These are phyloP conservation scores for Andricus curvator DNA, from an alignment of 2,888 invertebrate species.

Conservation along the genomic window DNA sequence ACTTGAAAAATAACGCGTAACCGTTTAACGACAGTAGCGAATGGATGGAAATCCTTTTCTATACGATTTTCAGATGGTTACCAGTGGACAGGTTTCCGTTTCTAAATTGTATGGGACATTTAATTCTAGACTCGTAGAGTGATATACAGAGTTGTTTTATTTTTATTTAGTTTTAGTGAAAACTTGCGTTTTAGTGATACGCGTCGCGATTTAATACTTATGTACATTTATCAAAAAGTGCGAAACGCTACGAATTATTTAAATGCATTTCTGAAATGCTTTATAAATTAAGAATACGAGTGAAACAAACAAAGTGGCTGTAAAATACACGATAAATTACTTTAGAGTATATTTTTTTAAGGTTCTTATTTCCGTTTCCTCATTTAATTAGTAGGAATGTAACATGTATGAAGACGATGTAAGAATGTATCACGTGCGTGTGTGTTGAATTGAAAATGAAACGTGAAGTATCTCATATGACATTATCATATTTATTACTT, in stretches of 20 bases:
- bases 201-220: slow-evolving; percentile 25
- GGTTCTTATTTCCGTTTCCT: slow-evolving; percentile 33
- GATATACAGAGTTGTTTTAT: slow-evolving; percentile 44
- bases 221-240: slow-evolving; percentile 27
- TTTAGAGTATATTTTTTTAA: slow-evolving; percentile 36
- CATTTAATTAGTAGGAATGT: slow-evolving; percentile 1
- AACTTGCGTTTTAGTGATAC: slow-evolving; percentile 41
- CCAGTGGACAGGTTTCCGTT: slow-evolving; percentile 66
- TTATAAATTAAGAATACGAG: background rate
- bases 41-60: slow-evolving; percentile 36
- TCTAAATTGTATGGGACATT: slow-evolving; percentile 59
- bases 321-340: slow-evolving; percentile 24
- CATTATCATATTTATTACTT: slow-evolving; percentile 30
- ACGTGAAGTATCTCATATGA: slow-evolving; percentile 11
- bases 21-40: slow-evolving; percentile 3
- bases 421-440: slow-evolving; percentile 14
- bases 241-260: slow-evolving; percentile 22
- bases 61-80: slow-evolving; percentile 62
- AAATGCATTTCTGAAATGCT: slow-evolving; percentile 15
- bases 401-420: slow-evolving; percentile 9
- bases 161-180: slow-evolving; percentile 48
- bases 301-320: slow-evolving; percentile 25
- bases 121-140: background rate
- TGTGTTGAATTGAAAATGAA: slow-evolving; percentile 14
- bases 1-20: slow-evolving; percentile 3